phyloP scores from a whole-genome alignment of 1,140 invertebrate species.

The Lanistes nyassanus region DNA sequence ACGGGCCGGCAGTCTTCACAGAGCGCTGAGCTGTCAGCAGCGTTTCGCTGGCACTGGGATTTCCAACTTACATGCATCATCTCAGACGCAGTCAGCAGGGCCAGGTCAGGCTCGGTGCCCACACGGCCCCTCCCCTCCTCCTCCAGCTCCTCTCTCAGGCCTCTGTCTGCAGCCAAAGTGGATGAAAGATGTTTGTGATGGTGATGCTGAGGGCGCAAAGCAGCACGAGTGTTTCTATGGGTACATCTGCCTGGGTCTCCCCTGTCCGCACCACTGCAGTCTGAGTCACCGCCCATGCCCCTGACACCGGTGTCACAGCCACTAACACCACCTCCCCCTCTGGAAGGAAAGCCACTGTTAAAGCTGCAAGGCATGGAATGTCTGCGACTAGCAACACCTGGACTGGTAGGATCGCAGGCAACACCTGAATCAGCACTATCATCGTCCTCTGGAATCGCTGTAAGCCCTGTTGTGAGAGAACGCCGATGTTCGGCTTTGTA shows the following conservation, averaged over 20 bases:
- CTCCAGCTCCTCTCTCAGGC: no score
- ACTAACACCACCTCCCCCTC: no score
- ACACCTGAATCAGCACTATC: constrained; percentile 16
- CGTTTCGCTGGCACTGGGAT: constrained; percentile 33
- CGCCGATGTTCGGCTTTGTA: constrained; percentile 28
- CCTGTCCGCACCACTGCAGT: no score
- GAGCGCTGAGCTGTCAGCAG: constrained; percentile 40
- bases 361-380: constrained; percentile 12
- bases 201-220: no score
- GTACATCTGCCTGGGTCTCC: no score
- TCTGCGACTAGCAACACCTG: constrained; percentile 8
- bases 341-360: not conserved
- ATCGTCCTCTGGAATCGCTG: constrained; percentile 33
- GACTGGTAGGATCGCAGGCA: not conserved
- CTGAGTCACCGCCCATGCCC: no score
- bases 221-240: no score
- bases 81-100: constrained; percentile 49
- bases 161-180: no score
- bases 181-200: no score
- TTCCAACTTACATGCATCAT: constrained; percentile 59
- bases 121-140: not conserved
- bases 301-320: no score
- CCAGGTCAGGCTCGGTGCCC: constrained; percentile 15
- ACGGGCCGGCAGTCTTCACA: constrained; percentile 47
- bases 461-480: constrained; percentile 33